Conservation (phyloP, 2,888 invertebrate genomes). For the Caradrina clavipalpis region DNA sequence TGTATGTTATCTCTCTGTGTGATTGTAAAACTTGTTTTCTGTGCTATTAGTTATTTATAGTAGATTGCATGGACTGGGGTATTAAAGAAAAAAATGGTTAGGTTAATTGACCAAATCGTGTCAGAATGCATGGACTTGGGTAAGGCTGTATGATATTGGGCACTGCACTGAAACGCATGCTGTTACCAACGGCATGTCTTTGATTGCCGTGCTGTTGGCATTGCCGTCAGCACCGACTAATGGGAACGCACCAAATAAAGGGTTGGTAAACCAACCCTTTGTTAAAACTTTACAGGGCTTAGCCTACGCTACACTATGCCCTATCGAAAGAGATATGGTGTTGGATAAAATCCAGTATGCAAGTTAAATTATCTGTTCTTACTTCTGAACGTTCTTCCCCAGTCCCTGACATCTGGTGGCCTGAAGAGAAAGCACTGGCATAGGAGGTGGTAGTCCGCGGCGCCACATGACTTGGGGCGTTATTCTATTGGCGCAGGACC, state of each 20-base stretch:
- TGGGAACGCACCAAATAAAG: too few species aligned
- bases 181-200: background rate
- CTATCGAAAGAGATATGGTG: too few species aligned
- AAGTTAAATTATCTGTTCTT: conserved; percentile 6
- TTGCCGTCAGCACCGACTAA: too few species aligned
- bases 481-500: background rate
- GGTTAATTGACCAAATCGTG: too few species aligned
- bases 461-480: background rate
- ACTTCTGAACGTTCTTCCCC: conserved; percentile 63
- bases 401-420: conserved; percentile 73
- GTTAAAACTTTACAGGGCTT: too few species aligned
- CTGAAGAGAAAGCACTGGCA: conserved; percentile 78
- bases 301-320: background rate
- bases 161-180: conserved; percentile 10
- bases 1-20: background rate
- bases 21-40: conserved; percentile 11
- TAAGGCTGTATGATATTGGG: background rate
- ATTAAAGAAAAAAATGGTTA: background rate
- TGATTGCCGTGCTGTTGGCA: too few species aligned
- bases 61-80: conserved; percentile 37
- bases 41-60: background rate
- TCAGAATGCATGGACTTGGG: too few species aligned
- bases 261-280: too few species aligned
- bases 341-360: conserved; percentile 14
- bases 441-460: conserved; percentile 60